These are phyloP conservation scores for Lithobius niger DNA, from an alignment of 1,140 invertebrate genomes.

Conservation along the genomic window DNA sequence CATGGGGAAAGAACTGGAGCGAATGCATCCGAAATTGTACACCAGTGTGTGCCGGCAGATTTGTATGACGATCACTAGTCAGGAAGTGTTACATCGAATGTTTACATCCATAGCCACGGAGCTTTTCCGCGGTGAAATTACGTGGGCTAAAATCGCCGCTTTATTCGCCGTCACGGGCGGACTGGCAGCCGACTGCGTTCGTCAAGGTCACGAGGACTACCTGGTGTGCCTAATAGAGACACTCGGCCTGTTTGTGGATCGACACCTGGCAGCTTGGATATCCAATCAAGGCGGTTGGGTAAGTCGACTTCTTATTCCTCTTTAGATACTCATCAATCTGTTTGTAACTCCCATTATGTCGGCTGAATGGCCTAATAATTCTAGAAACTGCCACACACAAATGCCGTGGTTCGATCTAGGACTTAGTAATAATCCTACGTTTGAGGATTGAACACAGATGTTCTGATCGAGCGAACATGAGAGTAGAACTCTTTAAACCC, in stretches of 20 bases:
- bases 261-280: slow-evolving; percentile 51
- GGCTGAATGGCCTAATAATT: too few relatives aligned
- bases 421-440: too few relatives aligned
- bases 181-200: slow-evolving; percentile 51
- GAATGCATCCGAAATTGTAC: slow-evolving; percentile 48
- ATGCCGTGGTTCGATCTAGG: too few relatives aligned
- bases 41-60: slow-evolving; percentile 44
- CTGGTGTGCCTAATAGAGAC: slow-evolving; percentile 44
- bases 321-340: too few relatives aligned
- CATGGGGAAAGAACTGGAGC: slow-evolving; percentile 47
- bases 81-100: slow-evolving; percentile 36
- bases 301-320: too few relatives aligned
- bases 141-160: slow-evolving; percentile 52
- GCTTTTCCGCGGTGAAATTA: slow-evolving; percentile 39
- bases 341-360: too few relatives aligned
- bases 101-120: slow-evolving; percentile 44
- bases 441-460: too few relatives aligned
- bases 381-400: too few relatives aligned
- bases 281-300: slow-evolving; percentile 58
- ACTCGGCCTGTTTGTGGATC: slow-evolving; percentile 46
- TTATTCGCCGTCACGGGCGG: slow-evolving; percentile 51
- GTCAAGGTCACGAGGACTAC: slow-evolving; percentile 35
- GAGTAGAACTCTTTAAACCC: too few relatives aligned
- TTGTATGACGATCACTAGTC: slow-evolving; percentile 31
- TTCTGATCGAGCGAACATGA: too few relatives aligned